Conservation (phyloP, 2,797 vertebrate genomes). For the Propithecus perrieri region DNA sequence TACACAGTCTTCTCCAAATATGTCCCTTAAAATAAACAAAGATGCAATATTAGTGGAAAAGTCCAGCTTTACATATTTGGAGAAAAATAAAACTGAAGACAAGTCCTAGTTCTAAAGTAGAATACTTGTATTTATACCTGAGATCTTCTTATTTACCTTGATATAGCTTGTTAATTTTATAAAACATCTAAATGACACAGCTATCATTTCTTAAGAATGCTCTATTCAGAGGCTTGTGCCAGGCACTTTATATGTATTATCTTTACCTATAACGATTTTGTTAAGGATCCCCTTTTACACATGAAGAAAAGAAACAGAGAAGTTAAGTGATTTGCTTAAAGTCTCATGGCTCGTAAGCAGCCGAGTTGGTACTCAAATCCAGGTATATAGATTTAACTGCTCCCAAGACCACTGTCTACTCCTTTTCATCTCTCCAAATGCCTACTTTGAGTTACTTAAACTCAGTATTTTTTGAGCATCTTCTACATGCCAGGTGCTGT, state of each 20-base stretch:
- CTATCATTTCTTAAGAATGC: neutral
- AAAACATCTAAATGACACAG: neutral
- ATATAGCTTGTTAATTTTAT: neutral
- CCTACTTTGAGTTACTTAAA: neutral
- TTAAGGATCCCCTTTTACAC: neutral
- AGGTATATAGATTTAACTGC: accelerated
- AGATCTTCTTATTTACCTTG: neutral
- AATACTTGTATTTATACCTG: neutral
- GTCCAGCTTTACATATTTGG: neutral
- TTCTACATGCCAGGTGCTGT: neutral
- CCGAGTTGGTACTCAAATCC: neutral
- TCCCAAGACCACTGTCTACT: neutral
- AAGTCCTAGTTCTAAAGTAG: neutral
- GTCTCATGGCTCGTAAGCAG: accelerated
- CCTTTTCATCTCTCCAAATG: neutral
- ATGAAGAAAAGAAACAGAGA: neutral
- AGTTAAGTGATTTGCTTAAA: neutral
- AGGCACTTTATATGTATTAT: neutral
- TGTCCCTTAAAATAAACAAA: constrained; percentile 88
- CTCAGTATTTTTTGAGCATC: neutral
- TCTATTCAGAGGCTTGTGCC: neutral
- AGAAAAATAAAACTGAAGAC: neutral
- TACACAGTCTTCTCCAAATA: constrained; percentile 96
- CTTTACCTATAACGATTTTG: neutral
- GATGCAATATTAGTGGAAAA: neutral